Base-by-base conservation (phyloP, 35 echinoderm and acorn worm genomes). In the Holothuria glaberrima region DNA sequence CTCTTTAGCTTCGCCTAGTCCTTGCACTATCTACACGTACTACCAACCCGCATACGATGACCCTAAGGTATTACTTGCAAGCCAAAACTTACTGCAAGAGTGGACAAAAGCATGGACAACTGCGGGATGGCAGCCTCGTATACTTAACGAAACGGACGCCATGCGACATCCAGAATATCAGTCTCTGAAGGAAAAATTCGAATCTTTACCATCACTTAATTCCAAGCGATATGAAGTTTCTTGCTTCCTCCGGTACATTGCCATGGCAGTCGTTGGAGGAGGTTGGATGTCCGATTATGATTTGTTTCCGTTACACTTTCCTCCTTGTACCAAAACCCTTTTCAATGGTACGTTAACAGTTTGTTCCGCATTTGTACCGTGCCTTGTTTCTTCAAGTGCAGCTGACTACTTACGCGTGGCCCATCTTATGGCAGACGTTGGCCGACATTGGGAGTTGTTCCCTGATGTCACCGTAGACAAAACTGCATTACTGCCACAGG, bases 241-340 rank as follows among this genome's bases (percentile, higher is more conserved):
- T 3, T 75, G 71, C 24, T 75, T 75, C 71, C 32, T 75, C 31
- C 32, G 71, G 19, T 75, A 75, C 71, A 32, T 75, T 38, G 71
- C 71, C 71, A 75, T 75, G 71, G 71, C 71, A 45, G 71, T 29
- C 21, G 71, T 38, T 21, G 71, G 71, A 41, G 71, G 71, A 5
- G 71, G 71, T 41, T 75, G 71, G 71, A 75, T 75, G 71, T 41
- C 71, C 9, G 71, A 75, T 44, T 75, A 41, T 29, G 71, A 75
- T 75, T 14, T 75, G 13, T 44, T 75, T 32, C 71, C 71, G 3
- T 21, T 75, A 17, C 71, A 41, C 9, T 41, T 75, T 41, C 71
- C 71, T 21, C 16, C 31, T 5, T 75, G 71, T 41, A 41, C 71
- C 17, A 10, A 32, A 29, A 25, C 71, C 21, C 44, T 41, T 41